A percentile compares a stretch with the other conserved stretches of the same genome.
These are phyloP conservation scores for Tapirus terrestris DNA, from an alignment of 2,113 vertebrate genomes.

Conservation along the genomic window DNA sequence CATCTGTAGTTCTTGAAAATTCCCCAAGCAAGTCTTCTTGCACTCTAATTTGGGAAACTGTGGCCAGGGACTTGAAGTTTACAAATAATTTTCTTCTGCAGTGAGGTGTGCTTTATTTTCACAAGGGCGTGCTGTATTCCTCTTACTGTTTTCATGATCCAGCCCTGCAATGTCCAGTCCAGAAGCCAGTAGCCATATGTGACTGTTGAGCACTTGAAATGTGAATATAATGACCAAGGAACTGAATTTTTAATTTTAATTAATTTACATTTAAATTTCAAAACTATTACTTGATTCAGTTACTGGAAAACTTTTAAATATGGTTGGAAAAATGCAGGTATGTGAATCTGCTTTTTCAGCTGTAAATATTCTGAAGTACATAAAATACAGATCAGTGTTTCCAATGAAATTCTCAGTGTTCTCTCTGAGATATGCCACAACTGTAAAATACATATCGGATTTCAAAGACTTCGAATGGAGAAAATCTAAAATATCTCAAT, in stretches of 20 bases:
- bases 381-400: neutral
- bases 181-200: neutral
- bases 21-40: neutral
- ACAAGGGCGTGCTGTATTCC: neutral
- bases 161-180: neutral
- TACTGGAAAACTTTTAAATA: neutral
- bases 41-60: neutral
- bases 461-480: neutral
- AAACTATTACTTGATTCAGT: neutral
- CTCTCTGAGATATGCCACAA: neutral
- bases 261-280: neutral
- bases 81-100: neutral
- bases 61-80: neutral
- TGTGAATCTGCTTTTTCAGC: neutral
- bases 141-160: neutral
- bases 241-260: neutral
- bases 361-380: neutral
- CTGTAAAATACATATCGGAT: neutral
- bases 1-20: neutral
- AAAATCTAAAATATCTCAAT: neutral
- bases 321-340: neutral
- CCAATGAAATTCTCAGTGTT: neutral
- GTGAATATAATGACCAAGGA: neutral
- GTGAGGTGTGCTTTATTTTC: neutral
- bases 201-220: neutral